Evolutionary conservation across 2,797 vertebrate genomes (phyloP), one percentile per base, ranked within the genome.

Genomic region (Kryptopterus vitreolus): DNA sequence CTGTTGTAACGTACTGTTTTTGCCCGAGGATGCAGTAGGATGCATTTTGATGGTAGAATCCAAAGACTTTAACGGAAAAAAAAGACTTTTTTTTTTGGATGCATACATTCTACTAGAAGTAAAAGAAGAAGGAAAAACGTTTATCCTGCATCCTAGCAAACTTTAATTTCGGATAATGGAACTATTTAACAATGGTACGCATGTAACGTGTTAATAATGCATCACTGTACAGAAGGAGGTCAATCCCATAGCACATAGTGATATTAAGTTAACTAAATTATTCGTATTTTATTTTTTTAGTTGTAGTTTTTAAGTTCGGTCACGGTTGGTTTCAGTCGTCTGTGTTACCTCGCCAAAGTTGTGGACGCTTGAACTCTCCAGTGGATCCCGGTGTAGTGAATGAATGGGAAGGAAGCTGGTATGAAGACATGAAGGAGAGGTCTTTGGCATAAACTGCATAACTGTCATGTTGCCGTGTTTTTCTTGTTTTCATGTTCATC

Each of bases 221-320:
- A 79, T 81, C 78, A 80, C 43, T 82, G 76, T 92, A 87, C 82
- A 88, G 90, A 87, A 86, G 87, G 88, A 90, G 88, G 88, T 92
- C 86, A 89, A n/a, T 87, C 83, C 79, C 85, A 77, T 84, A 81
- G 85, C 85, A 88, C 76, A 85, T 88, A 87, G 68, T 91, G 88
- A 78, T 85, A 82, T 92, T 93, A 92, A 92, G 89, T 94, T 92
- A 93, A 92, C 87, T 94, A 93, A 94, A 86, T 94, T 93, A 94
- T 93, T 93, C 77, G 88, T 92, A 83, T 89, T 79, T 90, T 88
- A 43, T 74, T 50, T 13, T 72, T 66, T 83, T 71, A 77, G 85
- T 89, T 87, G 76, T 70, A 35, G 57, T 85, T 72, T 82, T 77
- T 71, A 74, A 43, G 38, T 79, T 79, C 50, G 35, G 22, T 75